Base-by-base conservation (phyloP, 2,113 vertebrate genomes). In the Triplophysa dalaica region DNA sequence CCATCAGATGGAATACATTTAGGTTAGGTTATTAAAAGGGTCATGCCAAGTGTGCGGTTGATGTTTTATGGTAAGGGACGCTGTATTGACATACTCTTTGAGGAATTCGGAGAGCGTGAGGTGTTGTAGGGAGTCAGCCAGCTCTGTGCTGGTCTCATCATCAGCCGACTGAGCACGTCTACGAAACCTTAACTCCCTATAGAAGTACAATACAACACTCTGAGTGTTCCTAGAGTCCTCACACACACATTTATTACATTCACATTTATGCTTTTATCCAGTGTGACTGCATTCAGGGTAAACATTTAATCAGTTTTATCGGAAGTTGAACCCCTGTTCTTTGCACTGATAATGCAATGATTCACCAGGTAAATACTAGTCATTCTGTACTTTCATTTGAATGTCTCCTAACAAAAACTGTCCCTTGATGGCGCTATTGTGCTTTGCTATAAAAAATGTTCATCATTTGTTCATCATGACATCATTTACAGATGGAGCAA, bases 61-160 rank as follows among this genome's bases (percentile, higher is more conserved):
- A 8, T 11, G 63, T 26, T 33, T 45, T 75, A 10, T 5, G 33
- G 63, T 45, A 38, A 38, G 26, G 38, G 21, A 11, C 8, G 19
- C 22, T 58, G 56, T 10, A 33, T 33, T 77, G 76, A 93, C 93
- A 78, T 94, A 94, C 93, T 94, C 93, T 93, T 94, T 94, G 84
- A 94, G 93, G 88, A 94, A 94, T 88, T 94, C 93, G 65, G 92
- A 92, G 83, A 94, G 88, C 14, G 93, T 94, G 87, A 94, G 92
- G 80, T 94, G 93, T 65, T 92, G 91, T 70, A 94, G 92, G 52
- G 93, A 92, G 85, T 92, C 90, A 54, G 88, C 84, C 89, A 93
- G 87, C 82, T 91, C 92, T 83, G 87, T 81, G 73, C 85, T 89
- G 85, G 88, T 89, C 79, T 93, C 92, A 19, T 94, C 91, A 10